A percentile compares a stretch with the other conserved stretches of the same genome.
phyloP scores from a whole-genome alignment of 64 coral and sea anemone genomes.

The Pachyseris speciosa region DNA sequence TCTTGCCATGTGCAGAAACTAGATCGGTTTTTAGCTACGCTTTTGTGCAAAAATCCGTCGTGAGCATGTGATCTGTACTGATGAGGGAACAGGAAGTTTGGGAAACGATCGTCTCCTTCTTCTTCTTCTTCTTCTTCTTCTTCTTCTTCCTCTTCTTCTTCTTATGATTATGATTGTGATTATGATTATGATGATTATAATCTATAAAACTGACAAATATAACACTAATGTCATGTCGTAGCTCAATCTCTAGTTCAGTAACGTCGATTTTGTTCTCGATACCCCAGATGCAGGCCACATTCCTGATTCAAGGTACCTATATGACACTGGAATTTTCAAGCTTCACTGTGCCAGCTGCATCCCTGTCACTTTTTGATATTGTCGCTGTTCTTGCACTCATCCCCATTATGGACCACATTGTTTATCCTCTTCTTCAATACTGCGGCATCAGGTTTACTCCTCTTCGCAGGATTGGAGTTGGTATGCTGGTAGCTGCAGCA shows the following conservation, averaged over 20 bases:
- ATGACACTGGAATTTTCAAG: constrained; percentile 59
- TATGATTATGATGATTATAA: too few species aligned
- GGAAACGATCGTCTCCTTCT: too few species aligned
- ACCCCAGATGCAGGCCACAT: constrained; percentile 74
- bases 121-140: too few species aligned
- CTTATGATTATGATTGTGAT: too few species aligned
- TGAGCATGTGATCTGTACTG: too few species aligned
- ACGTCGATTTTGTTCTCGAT: neutral
- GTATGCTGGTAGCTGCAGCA: constrained; percentile 73
- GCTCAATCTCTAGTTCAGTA: neutral
- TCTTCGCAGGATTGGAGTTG: constrained; percentile 69
- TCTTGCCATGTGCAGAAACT: too few species aligned
- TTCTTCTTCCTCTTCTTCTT: too few species aligned
- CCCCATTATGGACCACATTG: constrained; percentile 61
- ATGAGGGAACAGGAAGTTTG: too few species aligned
- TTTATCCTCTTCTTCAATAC: constrained; percentile 56
- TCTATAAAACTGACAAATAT: too few species aligned
- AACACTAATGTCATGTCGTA: neutral
- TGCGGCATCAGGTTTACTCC: constrained; percentile 63
- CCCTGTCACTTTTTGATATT: constrained; percentile 55
- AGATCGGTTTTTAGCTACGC: too few species aligned
- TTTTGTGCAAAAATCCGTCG: too few species aligned
- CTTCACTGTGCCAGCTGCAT: constrained; percentile 63
- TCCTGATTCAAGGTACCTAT: constrained; percentile 69
- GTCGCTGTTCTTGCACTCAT: constrained; percentile 58